Conservation (phyloP, 2,888 invertebrate species). For the Latrodectus elegans region DNA sequence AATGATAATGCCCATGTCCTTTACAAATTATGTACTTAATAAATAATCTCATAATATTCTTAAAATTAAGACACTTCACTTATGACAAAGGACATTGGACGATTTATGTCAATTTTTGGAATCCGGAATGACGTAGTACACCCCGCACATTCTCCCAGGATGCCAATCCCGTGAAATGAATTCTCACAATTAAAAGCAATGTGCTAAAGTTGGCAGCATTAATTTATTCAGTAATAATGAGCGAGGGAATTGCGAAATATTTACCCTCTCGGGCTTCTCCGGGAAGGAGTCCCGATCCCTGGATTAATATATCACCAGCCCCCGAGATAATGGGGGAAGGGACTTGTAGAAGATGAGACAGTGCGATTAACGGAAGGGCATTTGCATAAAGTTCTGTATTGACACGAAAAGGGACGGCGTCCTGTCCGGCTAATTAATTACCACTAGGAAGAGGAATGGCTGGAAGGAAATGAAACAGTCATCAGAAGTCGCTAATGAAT, state of each 20-base stretch:
- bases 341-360: constrained; percentile 32
- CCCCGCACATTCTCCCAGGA: too few species aligned
- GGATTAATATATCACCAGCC: not conserved
- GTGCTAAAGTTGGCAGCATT: constrained; percentile 36
- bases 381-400: constrained; percentile 57
- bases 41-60: too few species aligned
- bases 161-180: constrained; percentile 33
- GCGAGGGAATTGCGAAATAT: constrained; percentile 31
- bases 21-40: too few species aligned
- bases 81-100: too few species aligned
- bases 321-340: not conserved
- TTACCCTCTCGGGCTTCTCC: constrained; percentile 29
- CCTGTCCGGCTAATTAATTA: constrained; percentile 55
- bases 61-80: too few species aligned
- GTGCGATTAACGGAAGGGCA: constrained; percentile 39
- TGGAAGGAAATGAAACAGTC: constrained; percentile 52
- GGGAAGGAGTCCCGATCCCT: not conserved
- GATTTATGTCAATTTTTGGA: too few species aligned
- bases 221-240: constrained; percentile 58
- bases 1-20: too few species aligned
- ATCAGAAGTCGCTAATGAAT: constrained; percentile 57
- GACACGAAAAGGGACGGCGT: constrained; percentile 47
- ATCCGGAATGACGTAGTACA: too few species aligned
- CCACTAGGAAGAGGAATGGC: constrained; percentile 33
- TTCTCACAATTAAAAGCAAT: constrained; percentile 56